Evolutionary conservation across 2,113 vertebrate species (phyloP).

Genomic region (Suricata suricatta): DNA sequence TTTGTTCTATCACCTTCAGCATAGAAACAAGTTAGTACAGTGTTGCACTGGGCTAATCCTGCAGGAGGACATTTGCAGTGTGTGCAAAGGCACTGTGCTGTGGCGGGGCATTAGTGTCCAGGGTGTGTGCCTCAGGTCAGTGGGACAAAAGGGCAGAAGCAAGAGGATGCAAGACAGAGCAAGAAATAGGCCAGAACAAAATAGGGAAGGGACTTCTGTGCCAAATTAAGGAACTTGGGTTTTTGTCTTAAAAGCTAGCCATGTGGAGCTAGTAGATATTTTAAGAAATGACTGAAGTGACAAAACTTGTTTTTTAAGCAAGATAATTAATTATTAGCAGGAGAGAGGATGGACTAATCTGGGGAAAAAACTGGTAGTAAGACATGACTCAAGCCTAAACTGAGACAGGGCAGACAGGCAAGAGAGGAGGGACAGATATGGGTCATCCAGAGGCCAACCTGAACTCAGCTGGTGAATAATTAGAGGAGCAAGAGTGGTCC

Average conservation of each 20-base stretch:
- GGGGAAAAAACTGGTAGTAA: neutral
- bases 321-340: neutral
- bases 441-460: rapidly evolving
- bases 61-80: neutral
- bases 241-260: neutral
- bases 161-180: neutral
- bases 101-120: rapidly evolving
- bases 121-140: too few species aligned
- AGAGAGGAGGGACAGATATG: neutral
- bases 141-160: too few species aligned
- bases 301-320: neutral
- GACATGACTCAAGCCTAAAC: neutral
- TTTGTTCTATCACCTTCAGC: neutral
- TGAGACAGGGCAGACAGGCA: neutral
- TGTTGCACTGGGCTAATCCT: neutral
- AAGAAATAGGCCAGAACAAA: neutral
- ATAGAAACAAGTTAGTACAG: neutral
- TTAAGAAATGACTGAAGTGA: neutral
- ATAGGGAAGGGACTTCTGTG: neutral
- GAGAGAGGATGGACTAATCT: neutral
- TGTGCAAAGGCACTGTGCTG: neutral
- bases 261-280: neutral
- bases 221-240: neutral
- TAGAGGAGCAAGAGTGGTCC: neutral
- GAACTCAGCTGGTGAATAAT: neutral